phyloP scores from a whole-genome alignment of 1,140 invertebrate genomes.

The Trichonephila inaurata region DNA sequence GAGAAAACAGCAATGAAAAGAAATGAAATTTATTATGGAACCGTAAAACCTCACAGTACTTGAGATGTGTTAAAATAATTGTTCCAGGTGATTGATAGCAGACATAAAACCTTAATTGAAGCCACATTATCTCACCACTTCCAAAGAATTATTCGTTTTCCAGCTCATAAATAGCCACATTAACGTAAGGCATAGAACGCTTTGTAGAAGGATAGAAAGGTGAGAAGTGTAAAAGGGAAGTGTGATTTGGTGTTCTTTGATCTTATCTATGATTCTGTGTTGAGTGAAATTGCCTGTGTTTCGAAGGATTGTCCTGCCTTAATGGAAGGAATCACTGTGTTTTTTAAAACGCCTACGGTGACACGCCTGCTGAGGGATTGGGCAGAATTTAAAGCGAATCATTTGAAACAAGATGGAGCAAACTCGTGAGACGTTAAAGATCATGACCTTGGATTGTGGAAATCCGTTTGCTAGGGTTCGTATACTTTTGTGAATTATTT shows the following conservation, averaged over 20 bases:
- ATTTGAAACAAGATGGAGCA: too few relatives aligned
- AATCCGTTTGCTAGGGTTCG: too few relatives aligned
- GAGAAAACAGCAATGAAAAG: too few relatives aligned
- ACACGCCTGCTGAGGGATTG: too few relatives aligned
- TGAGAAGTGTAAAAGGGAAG: background rate
- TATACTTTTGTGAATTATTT: too few relatives aligned
- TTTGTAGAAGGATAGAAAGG: background rate
- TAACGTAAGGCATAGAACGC: background rate
- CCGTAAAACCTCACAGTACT: background rate
- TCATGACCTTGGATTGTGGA: too few relatives aligned
- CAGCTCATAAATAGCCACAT: conserved; percentile 32
- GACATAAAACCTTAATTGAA: conserved; percentile 6
- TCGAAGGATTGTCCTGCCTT: background rate
- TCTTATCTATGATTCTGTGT: background rate
- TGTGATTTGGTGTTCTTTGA: conserved; percentile 16
- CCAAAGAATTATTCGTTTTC: background rate
- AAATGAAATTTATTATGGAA: background rate
- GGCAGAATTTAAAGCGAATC: too few relatives aligned
- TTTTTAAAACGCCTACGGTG: background rate
- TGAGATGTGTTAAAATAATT: conserved; percentile 17
- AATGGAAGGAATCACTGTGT: conserved; percentile 22
- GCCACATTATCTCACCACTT: background rate
- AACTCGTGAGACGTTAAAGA: too few relatives aligned
- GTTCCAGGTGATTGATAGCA: background rate
- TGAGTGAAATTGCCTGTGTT: background rate